Evolutionary conservation across 2,113 vertebrate genomes (phyloP).

Genomic region (Sapajus apella): DNA sequence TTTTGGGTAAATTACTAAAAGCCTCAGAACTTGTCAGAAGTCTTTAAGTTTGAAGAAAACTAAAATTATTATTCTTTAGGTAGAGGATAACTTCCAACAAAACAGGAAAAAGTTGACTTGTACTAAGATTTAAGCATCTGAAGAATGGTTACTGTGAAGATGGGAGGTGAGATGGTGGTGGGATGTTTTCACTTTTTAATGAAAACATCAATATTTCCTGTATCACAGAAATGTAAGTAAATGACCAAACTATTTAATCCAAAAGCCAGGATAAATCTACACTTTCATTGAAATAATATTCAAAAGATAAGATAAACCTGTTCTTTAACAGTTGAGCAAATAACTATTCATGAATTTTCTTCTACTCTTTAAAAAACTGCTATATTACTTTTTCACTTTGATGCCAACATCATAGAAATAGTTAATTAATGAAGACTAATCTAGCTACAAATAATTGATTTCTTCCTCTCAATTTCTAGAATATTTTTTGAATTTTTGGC

Average conservation of each 20-base stretch:
- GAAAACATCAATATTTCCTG: conserved; percentile 27
- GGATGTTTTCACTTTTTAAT: background rate
- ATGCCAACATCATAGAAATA: background rate
- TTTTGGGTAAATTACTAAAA: conserved; percentile 33
- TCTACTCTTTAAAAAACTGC: conserved; percentile 20
- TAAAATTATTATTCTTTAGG: conserved; percentile 20
- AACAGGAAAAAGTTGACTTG: background rate
- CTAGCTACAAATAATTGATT: background rate
- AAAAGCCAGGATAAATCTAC: conserved; percentile 30
- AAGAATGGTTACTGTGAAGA: conserved; percentile 28
- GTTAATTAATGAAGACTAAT: background rate
- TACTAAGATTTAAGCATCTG: conserved; percentile 40
- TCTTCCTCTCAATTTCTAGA: conserved; percentile 38
- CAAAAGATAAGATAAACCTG: conserved; percentile 42
- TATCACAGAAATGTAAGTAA: background rate
- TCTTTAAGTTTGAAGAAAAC: conserved; percentile 55
- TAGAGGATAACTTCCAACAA: background rate
- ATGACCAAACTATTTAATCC: background rate
- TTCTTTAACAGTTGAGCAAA: conserved; percentile 32
- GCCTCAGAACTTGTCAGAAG: conserved; percentile 10
- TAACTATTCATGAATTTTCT: conserved; percentile 46
- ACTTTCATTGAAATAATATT: conserved; percentile 34
- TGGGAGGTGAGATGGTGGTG: background rate
- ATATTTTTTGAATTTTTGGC: conserved; percentile 26
- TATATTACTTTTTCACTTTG: background rate